A percentile compares a stretch with the other conserved stretches of the same genome.
phyloP scores from a whole-genome alignment of 2,888 invertebrate species.

The Lepidocyrtoides sp. region DNA sequence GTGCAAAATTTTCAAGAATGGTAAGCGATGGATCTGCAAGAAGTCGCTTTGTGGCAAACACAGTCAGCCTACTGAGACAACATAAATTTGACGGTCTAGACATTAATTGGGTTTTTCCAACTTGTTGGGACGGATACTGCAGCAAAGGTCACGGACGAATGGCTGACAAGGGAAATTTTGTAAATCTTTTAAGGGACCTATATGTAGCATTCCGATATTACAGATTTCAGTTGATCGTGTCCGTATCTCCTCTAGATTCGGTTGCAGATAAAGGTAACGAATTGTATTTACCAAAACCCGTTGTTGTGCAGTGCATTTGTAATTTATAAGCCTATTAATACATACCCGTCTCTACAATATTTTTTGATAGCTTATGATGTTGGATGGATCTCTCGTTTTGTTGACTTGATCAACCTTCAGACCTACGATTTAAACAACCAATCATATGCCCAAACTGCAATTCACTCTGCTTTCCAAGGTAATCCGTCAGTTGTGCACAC shows the following conservation, averaged over 20 bases:
- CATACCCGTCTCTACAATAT: too few relatives aligned
- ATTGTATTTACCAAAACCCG: too few relatives aligned
- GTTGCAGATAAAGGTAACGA: constrained; percentile 73
- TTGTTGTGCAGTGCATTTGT: too few relatives aligned
- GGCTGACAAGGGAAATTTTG: constrained; percentile 93
- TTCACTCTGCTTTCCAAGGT: constrained; percentile 92
- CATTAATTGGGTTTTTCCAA: constrained; percentile 97
- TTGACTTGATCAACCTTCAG: constrained; percentile 86
- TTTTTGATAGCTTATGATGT: constrained; percentile 86
- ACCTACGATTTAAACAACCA: constrained; percentile 86
- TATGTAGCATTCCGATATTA: constrained; percentile 78
- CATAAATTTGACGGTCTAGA: constrained; percentile 95
- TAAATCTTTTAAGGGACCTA: constrained; percentile 88
- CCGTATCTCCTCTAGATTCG: constrained; percentile 83
- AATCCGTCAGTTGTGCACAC: constrained; percentile 86
- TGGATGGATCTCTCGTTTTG: constrained; percentile 83
- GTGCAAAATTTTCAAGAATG: constrained; percentile 92
- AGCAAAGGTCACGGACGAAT: constrained; percentile 90
- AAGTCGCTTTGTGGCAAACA: constrained; percentile 90
- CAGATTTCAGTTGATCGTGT: constrained; percentile 83
- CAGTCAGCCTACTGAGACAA: constrained; percentile 91
- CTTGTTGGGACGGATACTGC: constrained; percentile 97
- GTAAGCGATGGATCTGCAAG: constrained; percentile 90
- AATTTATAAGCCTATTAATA: too few relatives aligned
- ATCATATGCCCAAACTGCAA: constrained; percentile 91